phyloP scores from a whole-genome alignment of 2,113 vertebrate genomes.

The Phrynocephalus versicolor region DNA sequence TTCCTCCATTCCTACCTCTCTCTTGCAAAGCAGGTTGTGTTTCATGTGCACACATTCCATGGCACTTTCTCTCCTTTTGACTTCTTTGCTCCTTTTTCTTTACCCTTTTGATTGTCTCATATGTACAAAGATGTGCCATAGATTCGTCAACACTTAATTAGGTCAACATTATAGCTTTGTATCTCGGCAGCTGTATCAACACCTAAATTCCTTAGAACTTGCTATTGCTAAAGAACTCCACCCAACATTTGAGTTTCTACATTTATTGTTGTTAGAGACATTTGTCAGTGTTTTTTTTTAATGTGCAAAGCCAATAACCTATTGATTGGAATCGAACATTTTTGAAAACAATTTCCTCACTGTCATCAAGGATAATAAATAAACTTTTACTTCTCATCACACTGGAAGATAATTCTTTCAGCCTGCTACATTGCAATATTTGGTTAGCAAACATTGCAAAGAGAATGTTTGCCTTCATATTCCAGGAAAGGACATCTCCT shows the following conservation, averaged over 20 bases:
- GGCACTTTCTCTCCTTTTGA: too few relatives aligned
- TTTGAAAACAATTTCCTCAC: conserved; percentile 14
- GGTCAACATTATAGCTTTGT: not conserved
- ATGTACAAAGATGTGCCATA: too few relatives aligned
- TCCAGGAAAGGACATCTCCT: not conserved
- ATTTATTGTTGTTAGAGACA: not conserved
- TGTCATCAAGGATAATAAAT: conserved; percentile 1
- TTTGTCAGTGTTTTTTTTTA: not conserved
- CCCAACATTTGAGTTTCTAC: not conserved
- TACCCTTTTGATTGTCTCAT: too few relatives aligned
- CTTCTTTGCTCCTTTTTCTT: too few relatives aligned
- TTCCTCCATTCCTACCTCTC: too few relatives aligned
- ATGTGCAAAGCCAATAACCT: not conserved
- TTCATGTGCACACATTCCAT: too few relatives aligned
- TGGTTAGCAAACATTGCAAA: conserved; percentile 21
- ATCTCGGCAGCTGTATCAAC: not conserved
- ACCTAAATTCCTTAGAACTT: not conserved
- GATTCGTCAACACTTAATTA: too few relatives aligned
- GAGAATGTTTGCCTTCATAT: conserved; percentile 27
- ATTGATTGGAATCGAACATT: not conserved
- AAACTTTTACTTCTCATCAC: conserved; percentile 6
- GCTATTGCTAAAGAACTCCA: not conserved
- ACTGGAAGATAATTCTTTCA: not conserved
- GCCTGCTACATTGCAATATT: conserved; percentile 1
- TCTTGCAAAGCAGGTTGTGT: too few relatives aligned